Conservation (phyloP, 1,140 invertebrate genomes). For the Drosophila sproati region DNA sequence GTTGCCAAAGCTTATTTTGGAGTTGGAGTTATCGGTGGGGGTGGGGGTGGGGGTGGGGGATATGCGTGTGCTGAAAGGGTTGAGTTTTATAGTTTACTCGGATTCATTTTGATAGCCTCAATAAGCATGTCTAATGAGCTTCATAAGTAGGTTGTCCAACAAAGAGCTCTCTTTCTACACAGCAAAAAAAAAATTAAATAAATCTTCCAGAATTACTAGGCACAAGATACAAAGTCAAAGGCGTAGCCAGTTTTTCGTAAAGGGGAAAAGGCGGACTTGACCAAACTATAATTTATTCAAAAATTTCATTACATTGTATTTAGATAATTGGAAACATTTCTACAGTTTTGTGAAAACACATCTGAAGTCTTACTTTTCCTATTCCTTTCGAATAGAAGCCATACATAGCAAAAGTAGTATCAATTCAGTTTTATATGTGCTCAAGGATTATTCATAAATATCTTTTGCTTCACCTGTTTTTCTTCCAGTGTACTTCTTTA, state of each 20-base stretch:
- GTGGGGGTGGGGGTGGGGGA: neutral
- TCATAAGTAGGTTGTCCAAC: constrained; percentile 71
- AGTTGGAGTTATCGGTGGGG: constrained; percentile 15
- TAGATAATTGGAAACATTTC: no score
- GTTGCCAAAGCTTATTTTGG: constrained; percentile 42
- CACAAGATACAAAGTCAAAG: no score
- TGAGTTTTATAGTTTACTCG: constrained; percentile 80
- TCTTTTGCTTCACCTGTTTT: neutral
- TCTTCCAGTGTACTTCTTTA: neutral
- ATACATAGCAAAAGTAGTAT: no score
- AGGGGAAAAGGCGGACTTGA: no score
- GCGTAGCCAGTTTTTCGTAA: no score
- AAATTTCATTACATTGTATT: no score
- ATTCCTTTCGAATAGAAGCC: no score
- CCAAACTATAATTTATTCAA: no score
- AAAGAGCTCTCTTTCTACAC: neutral
- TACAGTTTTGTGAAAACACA: no score
- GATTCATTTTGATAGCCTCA: constrained; percentile 82
- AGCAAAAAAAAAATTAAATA: neutral
- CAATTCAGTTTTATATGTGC: no score
- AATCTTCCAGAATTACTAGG: neutral
- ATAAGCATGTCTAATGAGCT: constrained; percentile 80
- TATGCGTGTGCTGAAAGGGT: constrained; percentile 6
- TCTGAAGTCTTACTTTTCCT: no score
- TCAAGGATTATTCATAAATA: no score